Evolutionary conservation across 2,888 invertebrate species (phyloP).

Genomic region (Acanthosepion lycidas): DNA sequence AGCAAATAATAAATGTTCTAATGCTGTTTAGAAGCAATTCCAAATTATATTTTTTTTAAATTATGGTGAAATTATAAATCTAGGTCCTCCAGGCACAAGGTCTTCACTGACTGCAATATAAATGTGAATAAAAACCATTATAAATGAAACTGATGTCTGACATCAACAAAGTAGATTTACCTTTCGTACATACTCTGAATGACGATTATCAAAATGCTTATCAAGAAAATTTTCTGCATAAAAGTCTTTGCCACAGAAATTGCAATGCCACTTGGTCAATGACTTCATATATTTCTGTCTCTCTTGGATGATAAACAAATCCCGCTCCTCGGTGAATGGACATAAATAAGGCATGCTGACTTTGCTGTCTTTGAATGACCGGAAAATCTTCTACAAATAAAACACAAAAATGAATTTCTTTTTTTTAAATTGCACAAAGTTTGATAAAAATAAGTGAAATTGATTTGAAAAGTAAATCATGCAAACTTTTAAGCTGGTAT

Average conservation of each 20-base stretch:
- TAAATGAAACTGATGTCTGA: not conserved
- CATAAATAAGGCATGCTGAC: slow-evolving; percentile 60
- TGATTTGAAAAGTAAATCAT: no score
- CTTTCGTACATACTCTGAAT: slow-evolving; percentile 61
- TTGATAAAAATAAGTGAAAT: no score
- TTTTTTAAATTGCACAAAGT: no score
- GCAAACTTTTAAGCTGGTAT: no score
- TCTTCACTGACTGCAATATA: not conserved
- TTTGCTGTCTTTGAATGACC: slow-evolving; percentile 55
- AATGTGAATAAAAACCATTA: not conserved
- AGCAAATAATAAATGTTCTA: not conserved
- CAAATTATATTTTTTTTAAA: not conserved
- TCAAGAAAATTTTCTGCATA: slow-evolving; percentile 68
- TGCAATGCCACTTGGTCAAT: slow-evolving; percentile 67
- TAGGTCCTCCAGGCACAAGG: not conserved
- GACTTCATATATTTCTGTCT: slow-evolving; percentile 65
- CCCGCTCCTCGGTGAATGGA: slow-evolving; percentile 61
- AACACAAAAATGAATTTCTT: not conserved
- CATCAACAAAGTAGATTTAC: slow-evolving; percentile 52
- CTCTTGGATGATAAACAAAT: slow-evolving; percentile 66
- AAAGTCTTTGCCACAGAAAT: slow-evolving; percentile 71
- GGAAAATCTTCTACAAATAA: slow-evolving; percentile 59
- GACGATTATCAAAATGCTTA: slow-evolving; percentile 68
- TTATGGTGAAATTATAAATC: not conserved
- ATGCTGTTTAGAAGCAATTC: not conserved